phyloP scores from a whole-genome alignment of 2,888 invertebrate genomes.

The Argyra leucocephala region DNA sequence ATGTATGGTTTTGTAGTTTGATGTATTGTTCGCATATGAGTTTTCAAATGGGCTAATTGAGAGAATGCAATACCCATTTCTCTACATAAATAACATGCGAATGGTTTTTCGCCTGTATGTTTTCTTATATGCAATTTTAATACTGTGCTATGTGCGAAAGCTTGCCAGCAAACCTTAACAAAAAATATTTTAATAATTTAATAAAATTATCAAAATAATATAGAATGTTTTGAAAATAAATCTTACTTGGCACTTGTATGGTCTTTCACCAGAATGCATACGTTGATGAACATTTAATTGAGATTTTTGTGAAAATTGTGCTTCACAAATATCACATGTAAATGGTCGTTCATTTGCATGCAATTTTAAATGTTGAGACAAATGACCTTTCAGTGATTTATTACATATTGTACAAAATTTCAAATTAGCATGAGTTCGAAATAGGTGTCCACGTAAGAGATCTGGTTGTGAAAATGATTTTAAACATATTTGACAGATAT shows the following conservation, averaged over 20 bases:
- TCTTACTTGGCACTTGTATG: constrained; percentile 66
- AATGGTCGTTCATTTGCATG: constrained; percentile 65
- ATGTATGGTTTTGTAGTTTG: constrained; percentile 68
- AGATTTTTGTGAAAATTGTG: constrained; percentile 71
- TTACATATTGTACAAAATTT: constrained; percentile 72
- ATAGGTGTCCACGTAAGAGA: constrained; percentile 61
- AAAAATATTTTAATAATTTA: not conserved
- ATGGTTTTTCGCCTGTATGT: constrained; percentile 80
- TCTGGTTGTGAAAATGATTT: constrained; percentile 66
- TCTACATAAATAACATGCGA: constrained; percentile 57
- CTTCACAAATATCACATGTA: constrained; percentile 67
- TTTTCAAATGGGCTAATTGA: constrained; percentile 77
- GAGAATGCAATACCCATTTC: constrained; percentile 59
- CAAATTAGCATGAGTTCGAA: constrained; percentile 63
- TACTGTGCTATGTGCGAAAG: constrained; percentile 74
- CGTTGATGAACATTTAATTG: constrained; percentile 75
- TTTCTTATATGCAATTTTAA: constrained; percentile 71
- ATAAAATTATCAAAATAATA: not conserved
- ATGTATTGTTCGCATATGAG: constrained; percentile 79
- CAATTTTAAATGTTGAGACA: constrained; percentile 67
- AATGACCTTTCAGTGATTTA: constrained; percentile 69
- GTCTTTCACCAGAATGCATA: constrained; percentile 74
- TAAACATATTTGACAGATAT: constrained; percentile 70
- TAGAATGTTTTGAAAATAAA: not conserved
- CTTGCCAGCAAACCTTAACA: constrained; percentile 45